Base-by-base conservation (phyloP, 92 coral and sea anemone genomes). In the Phenganax marumi region DNA sequence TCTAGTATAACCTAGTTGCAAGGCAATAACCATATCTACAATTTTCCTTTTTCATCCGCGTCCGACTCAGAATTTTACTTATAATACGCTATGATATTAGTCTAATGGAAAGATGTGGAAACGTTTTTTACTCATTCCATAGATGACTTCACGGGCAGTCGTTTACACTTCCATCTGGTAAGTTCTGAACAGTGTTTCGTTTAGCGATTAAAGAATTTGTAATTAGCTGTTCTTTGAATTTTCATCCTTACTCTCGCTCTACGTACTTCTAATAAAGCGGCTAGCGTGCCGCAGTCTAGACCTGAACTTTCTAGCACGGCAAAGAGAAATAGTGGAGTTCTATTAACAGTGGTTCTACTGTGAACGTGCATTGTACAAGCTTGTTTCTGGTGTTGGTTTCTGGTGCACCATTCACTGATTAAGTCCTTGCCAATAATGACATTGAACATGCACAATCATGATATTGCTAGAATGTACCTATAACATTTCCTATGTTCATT, bases 151-250 rank as follows among this genome's bases (percentile, higher is more conserved):
- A 52, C 25, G 65, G 18, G 55, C 23, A 75, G 50, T 23, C 22
- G 46, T 14, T 75, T 75, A 26, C 80, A 46, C 10, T 75, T 75
- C 55, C 80, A 65, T 18, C 48, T 85, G 85, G 92, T 87, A 71
- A 81, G 92, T 80, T 3, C 26, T n/a, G 6, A 16, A 16, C 9
- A 43, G 14, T 16, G 25, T 73, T 69, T 7, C 46, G 9, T 23
- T 10, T 6, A 25, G 13, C 11, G 52, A 14, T 21, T 54, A 25
- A 19, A n/a, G 10, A 51, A 8, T 58, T 22, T 10, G 8, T 23
- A 8, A 26, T 18, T 81, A 61, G 10, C 50, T 81, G 43, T 22
- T 73, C 24, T 54, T 10, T 50, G 8, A 53, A 12, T 49, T 18
- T 39, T 55, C 82, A 53, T 12, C 25, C 3, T 51, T 10, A 76